A percentile compares a stretch with the other conserved stretches of the same genome.
These are phyloP conservation scores for Echeneis naucrates DNA, from an alignment of 2,797 vertebrate species.

Conservation along the genomic window DNA sequence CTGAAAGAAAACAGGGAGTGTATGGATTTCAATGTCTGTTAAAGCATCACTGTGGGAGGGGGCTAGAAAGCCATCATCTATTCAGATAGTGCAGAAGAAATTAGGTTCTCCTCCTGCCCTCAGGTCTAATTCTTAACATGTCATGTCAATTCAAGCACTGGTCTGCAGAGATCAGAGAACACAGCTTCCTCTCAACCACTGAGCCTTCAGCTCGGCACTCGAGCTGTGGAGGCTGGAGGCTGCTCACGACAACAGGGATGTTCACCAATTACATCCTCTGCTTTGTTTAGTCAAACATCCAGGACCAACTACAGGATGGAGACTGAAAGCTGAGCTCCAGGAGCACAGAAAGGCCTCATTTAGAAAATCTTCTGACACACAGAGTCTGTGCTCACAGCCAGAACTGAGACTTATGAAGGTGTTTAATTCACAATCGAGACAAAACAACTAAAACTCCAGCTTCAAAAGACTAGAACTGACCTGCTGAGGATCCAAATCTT, in stretches of 20 bases:
- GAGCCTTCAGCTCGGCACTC: conserved; percentile 53
- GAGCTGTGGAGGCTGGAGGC: conserved; percentile 53
- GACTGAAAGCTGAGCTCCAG: conserved; percentile 22
- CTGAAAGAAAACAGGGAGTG: conserved; percentile 87
- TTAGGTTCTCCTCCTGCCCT: conserved; percentile 77
- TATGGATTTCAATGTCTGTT: conserved; percentile 75
- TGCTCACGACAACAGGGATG: conserved; percentile 48
- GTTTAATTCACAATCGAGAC: conserved; percentile 38
- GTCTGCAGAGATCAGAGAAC: conserved; percentile 76
- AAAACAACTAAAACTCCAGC: conserved; percentile 27
- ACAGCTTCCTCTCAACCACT: conserved; percentile 60
- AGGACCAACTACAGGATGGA: conserved; percentile 37
- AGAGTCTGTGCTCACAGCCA: conserved; percentile 36
- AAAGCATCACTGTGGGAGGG: conserved; percentile 64
- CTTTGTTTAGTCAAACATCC: conserved; percentile 60
- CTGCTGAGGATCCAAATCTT: conserved; percentile 45
- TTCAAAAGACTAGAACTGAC: conserved; percentile 47
- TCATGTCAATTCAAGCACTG: conserved; percentile 81
- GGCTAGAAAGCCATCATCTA: conserved; percentile 77
- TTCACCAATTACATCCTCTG: conserved; percentile 54
- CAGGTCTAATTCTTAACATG: conserved; percentile 82
- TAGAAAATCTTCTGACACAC: conserved; percentile 51
- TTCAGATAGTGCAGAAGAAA: conserved; percentile 78
- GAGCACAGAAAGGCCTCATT: conserved; percentile 34
- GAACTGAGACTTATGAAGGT: conserved; percentile 46